These are phyloP conservation scores for Neoscelio sp. DNA, from an alignment of 2,888 invertebrate species.

Conservation along the genomic window DNA sequence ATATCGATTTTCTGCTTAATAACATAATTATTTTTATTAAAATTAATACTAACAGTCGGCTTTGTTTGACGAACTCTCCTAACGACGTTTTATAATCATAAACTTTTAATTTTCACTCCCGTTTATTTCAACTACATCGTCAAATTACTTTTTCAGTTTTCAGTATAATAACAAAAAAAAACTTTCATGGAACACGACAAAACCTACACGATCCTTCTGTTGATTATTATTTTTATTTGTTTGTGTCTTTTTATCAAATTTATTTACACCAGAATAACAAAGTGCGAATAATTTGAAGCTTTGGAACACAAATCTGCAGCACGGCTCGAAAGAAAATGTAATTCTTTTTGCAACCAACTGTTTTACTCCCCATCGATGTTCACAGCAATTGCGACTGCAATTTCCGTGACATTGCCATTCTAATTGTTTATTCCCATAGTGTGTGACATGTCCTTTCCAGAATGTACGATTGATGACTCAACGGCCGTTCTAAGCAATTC, in stretches of 20 bases:
- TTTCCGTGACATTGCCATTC: constrained; percentile 30
- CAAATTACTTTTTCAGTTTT: constrained; percentile 15
- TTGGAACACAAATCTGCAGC: constrained; percentile 17
- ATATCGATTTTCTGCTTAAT: neutral
- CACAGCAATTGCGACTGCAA: constrained; percentile 41
- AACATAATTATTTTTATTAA: neutral
- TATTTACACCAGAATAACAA: constrained; percentile 19
- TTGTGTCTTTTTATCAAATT: neutral
- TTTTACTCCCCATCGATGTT: constrained; percentile 18
- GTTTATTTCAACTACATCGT: constrained; percentile 2
- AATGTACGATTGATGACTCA: constrained; percentile 31
- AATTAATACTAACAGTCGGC: neutral
- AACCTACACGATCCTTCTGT: neutral
- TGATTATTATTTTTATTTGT: neutral
- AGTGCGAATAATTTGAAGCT: constrained; percentile 17
- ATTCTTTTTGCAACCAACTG: constrained; percentile 2
- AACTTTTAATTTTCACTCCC: neutral
- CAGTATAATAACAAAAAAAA: constrained; percentile 21
- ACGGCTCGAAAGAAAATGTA: constrained; percentile 25
- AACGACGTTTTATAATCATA: neutral
- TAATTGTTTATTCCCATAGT: constrained; percentile 30
- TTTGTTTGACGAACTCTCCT: constrained; percentile 1
- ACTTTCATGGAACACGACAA: constrained; percentile 1
- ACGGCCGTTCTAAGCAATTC: constrained; percentile 21
- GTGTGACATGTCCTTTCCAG: constrained; percentile 40